phyloP scores from a whole-genome alignment of 2,888 invertebrate genomes.

The Siphonodentalium dalli region DNA sequence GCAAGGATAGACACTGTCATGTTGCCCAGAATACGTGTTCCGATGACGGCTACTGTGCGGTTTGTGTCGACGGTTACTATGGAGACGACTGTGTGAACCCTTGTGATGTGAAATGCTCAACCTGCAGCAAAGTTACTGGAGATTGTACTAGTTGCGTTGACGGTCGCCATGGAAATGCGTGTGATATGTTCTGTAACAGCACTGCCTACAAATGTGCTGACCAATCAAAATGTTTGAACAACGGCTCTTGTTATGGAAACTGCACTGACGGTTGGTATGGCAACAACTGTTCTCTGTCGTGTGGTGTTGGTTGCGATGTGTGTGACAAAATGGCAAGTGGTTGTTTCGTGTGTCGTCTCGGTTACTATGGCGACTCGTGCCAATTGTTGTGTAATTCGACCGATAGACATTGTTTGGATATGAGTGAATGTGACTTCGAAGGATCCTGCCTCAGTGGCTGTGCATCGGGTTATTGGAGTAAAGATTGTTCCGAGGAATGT shows the following conservation, averaged over 20 bases:
- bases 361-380: background rate
- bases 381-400: background rate
- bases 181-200: no score
- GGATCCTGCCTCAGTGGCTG: background rate
- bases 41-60: slow-evolving; percentile 22
- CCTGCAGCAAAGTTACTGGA: no score
- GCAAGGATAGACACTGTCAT: no score
- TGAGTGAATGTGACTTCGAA: background rate
- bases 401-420: background rate
- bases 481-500: background rate
- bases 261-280: slow-evolving; percentile 1
- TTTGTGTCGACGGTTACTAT: slow-evolving; percentile 19
- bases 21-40: no score
- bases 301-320: background rate
- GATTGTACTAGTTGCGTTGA: no score
- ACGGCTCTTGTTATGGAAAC: background rate
- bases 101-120: no score
- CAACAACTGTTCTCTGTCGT: background rate
- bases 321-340: background rate
- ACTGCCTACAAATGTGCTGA: no score
- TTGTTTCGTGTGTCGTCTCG: background rate
- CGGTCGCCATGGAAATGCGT: no score
- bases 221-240: no score
- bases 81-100: slow-evolving; percentile 15
- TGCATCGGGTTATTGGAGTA: background rate